These are phyloP conservation scores for Panonychus citri DNA, from an alignment of 1,140 invertebrate species.

Conservation along the genomic window DNA sequence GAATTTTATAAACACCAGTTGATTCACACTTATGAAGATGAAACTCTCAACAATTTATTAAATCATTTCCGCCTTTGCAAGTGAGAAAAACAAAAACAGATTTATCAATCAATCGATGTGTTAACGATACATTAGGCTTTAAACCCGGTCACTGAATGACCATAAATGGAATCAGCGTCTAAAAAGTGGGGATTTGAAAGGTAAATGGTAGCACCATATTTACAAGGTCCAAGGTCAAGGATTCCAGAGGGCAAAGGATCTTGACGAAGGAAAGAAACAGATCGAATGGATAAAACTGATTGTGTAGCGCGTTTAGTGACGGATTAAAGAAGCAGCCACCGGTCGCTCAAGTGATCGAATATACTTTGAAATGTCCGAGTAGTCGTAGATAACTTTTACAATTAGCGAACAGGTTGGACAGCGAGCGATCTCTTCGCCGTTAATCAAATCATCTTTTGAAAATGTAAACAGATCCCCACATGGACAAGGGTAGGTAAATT, in stretches of 20 bases:
- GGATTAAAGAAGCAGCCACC: not conserved
- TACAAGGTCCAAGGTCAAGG: conserved; percentile 9
- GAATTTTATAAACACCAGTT: conserved; percentile 91
- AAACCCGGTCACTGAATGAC: conserved; percentile 40
- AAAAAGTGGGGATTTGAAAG: conserved; percentile 78
- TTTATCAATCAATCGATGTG: too few species aligned
- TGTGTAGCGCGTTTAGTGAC: not conserved
- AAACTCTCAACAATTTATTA: conserved; percentile 79
- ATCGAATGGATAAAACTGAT: not conserved
- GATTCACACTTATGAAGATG: conserved; percentile 85
- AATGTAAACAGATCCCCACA: conserved; percentile 95
- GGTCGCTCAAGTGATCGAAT: not conserved
- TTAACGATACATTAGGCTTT: conserved; percentile 33
- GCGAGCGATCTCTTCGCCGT: conserved; percentile 85
- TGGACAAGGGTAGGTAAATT: conserved; percentile 94
- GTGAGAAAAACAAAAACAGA: too few species aligned
- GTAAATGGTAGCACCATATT: conserved; percentile 49
- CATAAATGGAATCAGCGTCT: conserved; percentile 47
- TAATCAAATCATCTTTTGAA: conserved; percentile 38
- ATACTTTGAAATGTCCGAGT: conserved; percentile 8
- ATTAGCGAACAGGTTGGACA: conserved; percentile 95
- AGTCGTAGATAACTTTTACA: conserved; percentile 66
- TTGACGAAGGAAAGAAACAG: not conserved
- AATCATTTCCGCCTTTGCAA: conserved; percentile 84
- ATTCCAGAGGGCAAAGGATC: conserved; percentile 9